These are phyloP conservation scores for Phrynocephalus versicolor DNA, from an alignment of 2,113 vertebrate species.

Conservation along the genomic window DNA sequence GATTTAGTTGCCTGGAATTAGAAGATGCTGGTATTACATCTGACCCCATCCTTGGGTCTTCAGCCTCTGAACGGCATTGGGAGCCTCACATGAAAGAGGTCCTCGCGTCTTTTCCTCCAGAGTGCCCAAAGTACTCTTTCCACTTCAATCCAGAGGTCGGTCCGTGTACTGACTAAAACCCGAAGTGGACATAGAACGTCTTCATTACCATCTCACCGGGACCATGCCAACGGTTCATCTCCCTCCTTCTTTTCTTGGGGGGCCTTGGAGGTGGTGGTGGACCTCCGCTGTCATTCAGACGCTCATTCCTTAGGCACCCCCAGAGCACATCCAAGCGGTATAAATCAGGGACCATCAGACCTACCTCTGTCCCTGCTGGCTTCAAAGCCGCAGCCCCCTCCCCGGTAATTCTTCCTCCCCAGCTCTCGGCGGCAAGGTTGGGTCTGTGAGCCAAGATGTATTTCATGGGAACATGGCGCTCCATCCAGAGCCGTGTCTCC, in stretches of 20 bases:
- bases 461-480: slow-evolving; percentile 68
- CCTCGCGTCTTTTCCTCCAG: no score
- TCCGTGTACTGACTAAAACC: not conserved
- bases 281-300: slow-evolving; percentile 59
- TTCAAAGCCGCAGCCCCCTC: no score
- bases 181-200: not conserved
- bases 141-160: not conserved
- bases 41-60: no score
- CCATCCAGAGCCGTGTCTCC: slow-evolving; percentile 75
- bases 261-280: slow-evolving; percentile 5
- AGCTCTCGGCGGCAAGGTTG: slow-evolving; percentile 57
- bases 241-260: slow-evolving; percentile 16
- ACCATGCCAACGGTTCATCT: no score
- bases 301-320: slow-evolving; percentile 64
- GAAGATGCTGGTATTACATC: no score
- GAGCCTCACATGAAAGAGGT: no score
- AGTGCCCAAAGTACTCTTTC: no score
- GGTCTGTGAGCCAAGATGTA: slow-evolving; percentile 66
- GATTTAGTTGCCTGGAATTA: no score
- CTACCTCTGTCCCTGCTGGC: slow-evolving; percentile 61
- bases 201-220: not conserved
- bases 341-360: slow-evolving; percentile 55
- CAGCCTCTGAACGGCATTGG: no score
- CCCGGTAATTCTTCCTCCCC: not conserved
- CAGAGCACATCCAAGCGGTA: slow-evolving; percentile 58